These are phyloP conservation scores for Leucozona laternaria DNA, from an alignment of 2,888 invertebrate genomes.

Conservation along the genomic window DNA sequence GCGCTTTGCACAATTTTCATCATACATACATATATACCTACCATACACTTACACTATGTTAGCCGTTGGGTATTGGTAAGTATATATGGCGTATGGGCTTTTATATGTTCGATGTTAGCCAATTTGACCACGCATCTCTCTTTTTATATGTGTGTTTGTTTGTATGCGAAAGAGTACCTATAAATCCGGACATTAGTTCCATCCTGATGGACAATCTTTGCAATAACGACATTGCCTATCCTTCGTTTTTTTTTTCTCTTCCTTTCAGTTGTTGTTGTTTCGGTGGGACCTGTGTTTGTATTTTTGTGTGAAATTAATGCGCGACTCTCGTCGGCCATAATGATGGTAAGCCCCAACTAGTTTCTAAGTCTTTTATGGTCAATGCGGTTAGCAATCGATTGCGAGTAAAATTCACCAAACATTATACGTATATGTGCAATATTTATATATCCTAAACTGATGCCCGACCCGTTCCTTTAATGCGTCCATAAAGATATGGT, in stretches of 20 bases:
- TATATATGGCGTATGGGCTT: background rate
- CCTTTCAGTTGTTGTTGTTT: background rate
- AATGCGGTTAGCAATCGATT: conserved; percentile 60
- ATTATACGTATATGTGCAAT: background rate
- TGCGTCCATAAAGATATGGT: conserved; percentile 36
- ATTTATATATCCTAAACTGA: background rate
- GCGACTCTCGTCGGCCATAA: conserved; percentile 49
- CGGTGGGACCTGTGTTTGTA: background rate
- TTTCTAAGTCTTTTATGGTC: conserved; percentile 62
- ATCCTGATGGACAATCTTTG: conserved; percentile 62
- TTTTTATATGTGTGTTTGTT: background rate
- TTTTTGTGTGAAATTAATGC: conserved; percentile 36
- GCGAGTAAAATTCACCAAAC: conserved; percentile 47
- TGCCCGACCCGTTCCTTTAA: conserved; percentile 20
- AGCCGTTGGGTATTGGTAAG: too few relatives aligned
- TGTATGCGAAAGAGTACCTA: conserved; percentile 28
- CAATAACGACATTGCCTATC: conserved; percentile 25
- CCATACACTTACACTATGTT: too few relatives aligned
- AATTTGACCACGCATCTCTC: conserved; percentile 6
- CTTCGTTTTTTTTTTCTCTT: background rate
- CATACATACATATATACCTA: too few relatives aligned
- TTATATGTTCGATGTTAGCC: conserved; percentile 3
- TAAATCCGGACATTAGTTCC: conserved; percentile 68
- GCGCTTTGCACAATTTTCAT: background rate
- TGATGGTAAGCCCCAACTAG: conserved; percentile 43